These are phyloP conservation scores for Meteorus sp. DNA, from an alignment of 1,140 invertebrate genomes.

Conservation along the genomic window DNA sequence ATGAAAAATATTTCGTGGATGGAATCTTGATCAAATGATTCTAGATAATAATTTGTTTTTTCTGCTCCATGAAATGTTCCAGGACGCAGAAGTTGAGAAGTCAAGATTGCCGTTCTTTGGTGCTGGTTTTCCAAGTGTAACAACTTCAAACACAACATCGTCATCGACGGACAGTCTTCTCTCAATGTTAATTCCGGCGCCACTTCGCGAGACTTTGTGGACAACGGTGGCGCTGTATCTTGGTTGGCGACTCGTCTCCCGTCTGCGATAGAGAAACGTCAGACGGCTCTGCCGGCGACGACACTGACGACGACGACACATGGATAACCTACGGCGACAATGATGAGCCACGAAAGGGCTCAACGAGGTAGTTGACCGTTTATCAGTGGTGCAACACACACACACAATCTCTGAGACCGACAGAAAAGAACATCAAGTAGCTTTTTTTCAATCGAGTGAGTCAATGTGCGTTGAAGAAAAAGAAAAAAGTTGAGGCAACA, in stretches of 20 bases:
- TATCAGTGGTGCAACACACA: neutral
- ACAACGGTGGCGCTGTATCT: slow-evolving; percentile 56
- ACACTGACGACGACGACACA: slow-evolving; percentile 17
- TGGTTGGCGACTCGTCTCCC: slow-evolving; percentile 55
- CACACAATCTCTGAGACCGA: neutral
- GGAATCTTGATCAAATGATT: too few relatives aligned
- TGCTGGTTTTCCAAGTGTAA: slow-evolving; percentile 35
- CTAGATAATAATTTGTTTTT: slow-evolving; percentile 9
- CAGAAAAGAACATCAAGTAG: neutral
- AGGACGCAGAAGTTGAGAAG: slow-evolving; percentile 55
- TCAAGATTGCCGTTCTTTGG: slow-evolving; percentile 48
- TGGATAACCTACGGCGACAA: slow-evolving; percentile 8
- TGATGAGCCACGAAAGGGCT: slow-evolving; percentile 3
- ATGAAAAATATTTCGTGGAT: neutral
- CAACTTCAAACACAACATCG: slow-evolving; percentile 31
- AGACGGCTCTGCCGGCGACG: slow-evolving; percentile 9
- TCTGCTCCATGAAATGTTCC: slow-evolving; percentile 22
- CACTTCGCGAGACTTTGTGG: slow-evolving; percentile 55
- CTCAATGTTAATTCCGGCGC: slow-evolving; percentile 51
- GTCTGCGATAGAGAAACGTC: slow-evolving; percentile 51
- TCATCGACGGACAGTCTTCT: slow-evolving; percentile 49
- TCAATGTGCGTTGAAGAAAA: too few relatives aligned
- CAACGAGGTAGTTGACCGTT: slow-evolving; percentile 24
- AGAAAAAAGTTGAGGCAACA: too few relatives aligned
- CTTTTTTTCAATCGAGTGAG: too few relatives aligned